A percentile compares a stretch with the other conserved stretches of the same genome.
phyloP scores from a whole-genome alignment of 1,140 invertebrate genomes.

The Eupeodes corollae region DNA sequence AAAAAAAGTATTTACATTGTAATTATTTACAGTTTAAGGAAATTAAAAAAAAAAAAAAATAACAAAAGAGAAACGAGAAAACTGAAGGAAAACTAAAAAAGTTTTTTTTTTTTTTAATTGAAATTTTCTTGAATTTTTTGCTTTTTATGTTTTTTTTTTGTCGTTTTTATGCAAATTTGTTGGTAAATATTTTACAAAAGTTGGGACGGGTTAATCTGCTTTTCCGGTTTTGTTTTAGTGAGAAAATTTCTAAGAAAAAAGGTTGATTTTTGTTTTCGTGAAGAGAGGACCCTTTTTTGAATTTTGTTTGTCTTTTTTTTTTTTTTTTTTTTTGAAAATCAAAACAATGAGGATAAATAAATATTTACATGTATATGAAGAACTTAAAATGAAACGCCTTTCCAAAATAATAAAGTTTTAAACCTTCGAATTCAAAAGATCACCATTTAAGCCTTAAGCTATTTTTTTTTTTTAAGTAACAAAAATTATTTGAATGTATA shows the following conservation, averaged over 20 bases:
- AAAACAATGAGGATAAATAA: neutral
- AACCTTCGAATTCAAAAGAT: too few species aligned
- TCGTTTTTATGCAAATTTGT: slow-evolving; percentile 14
- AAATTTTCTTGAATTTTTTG: slow-evolving; percentile 6
- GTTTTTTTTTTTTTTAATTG: slow-evolving; percentile 10
- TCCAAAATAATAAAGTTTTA: too few species aligned
- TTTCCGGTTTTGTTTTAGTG: slow-evolving; percentile 24
- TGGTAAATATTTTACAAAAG: slow-evolving; percentile 11
- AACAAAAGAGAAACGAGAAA: slow-evolving; percentile 18
- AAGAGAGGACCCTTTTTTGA: slow-evolving; percentile 10
- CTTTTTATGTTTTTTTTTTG: slow-evolving; percentile 8
- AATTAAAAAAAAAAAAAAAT: slow-evolving; percentile 9
- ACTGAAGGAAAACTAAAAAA: neutral
- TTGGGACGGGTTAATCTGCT: slow-evolving; percentile 38
- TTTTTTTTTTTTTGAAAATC: neutral
- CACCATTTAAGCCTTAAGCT: too few species aligned
- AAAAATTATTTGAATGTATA: too few species aligned
- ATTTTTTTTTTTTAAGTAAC: too few species aligned
- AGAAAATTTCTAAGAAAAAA: too few species aligned
- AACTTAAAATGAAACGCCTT: neutral
- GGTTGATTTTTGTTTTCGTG: neutral
- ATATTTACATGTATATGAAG: slow-evolving; percentile 4
- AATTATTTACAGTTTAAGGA: slow-evolving; percentile 33
- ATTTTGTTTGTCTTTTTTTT: neutral
- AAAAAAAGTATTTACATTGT: slow-evolving; percentile 22